Evolutionary conservation across 2,113 vertebrate species (phyloP), one percentile per base, ranked within the genome.

Genomic region (Phyllopteryx taeniolatus): DNA sequence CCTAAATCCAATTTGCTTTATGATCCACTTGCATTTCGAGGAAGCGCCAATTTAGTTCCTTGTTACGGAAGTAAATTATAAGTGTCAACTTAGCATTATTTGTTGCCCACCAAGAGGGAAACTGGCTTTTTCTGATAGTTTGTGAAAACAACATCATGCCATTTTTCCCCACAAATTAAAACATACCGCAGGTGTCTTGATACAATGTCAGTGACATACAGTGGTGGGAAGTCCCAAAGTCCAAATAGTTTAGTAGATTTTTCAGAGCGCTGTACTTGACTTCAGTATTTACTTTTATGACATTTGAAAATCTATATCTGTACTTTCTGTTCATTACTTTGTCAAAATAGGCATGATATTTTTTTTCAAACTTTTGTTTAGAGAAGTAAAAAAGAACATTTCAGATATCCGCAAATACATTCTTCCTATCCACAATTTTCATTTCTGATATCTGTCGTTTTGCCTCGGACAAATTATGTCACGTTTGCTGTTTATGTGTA

Each of bases 1-100:
- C 86, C 87, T 82, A 90, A 85, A 91, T 92, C 89, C 89, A 93
- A 92, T 94, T 90, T 92, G 87, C 85, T 93, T 92, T 90, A 92
- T 90, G 85, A 91, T 85, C 90, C 89, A 89, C 86, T 90, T 89
- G 91, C 85, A 87, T 89, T 88, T 89, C 87, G 85, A 86, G 82
- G 83, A 92, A 86, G 85, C 90, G 82, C 71, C 87, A 89, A 89
- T 91, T 92, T 89, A 78, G 81, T 85, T 91, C 85, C 91, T 90
- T 91, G 91, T 92, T 92, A 90, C 86, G 82, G 89, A 66, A 89
- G 81, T 92, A 91, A 92, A 90, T 89, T 83, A 91, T 81, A 79
- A 33, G 75, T 75, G 76, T 88, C 79, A 90, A 75, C 83, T 87
- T 71, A 74, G 81, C 75, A 65, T 85, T 86, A 83, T 83, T 70